A percentile compares a stretch with the other conserved stretches of the same genome.
These are phyloP conservation scores for Heliconius congener DNA, from an alignment of 1,140 invertebrate genomes.

Conservation along the genomic window DNA sequence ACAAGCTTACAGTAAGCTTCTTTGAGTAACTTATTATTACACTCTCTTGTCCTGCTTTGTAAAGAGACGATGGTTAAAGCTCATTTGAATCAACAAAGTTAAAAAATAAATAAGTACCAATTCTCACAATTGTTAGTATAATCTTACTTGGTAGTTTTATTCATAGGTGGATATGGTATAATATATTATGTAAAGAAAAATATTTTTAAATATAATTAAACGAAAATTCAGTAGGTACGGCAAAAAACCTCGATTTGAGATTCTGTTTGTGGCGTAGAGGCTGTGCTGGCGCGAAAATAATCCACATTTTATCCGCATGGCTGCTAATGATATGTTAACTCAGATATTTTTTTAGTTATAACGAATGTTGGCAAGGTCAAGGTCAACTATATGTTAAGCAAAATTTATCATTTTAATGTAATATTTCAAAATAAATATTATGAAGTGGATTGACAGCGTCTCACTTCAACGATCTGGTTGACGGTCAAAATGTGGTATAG, in stretches of 20 bases:
- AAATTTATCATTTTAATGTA: not conserved
- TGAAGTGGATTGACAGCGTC: too few species aligned
- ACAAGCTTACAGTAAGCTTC: constrained; percentile 13
- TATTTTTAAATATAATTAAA: constrained; percentile 2
- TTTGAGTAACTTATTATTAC: constrained; percentile 13
- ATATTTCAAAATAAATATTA: not conserved
- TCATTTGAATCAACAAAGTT: not conserved
- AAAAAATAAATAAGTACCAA: not conserved
- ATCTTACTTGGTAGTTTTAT: not conserved
- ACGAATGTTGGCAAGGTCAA: not conserved
- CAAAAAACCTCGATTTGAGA: not conserved
- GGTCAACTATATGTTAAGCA: not conserved
- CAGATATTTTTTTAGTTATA: not conserved
- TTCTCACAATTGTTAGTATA: not conserved
- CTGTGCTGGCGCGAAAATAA: not conserved
- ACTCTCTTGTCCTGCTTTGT: not conserved
- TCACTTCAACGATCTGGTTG: too few species aligned
- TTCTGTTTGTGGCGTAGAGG: not conserved
- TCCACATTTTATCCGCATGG: not conserved
- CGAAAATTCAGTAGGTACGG: not conserved
- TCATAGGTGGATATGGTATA: too few species aligned
- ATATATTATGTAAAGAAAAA: not conserved
- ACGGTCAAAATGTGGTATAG: too few species aligned
- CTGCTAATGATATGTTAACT: not conserved
- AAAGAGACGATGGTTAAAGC: not conserved